Evolutionary conservation across 1,140 invertebrate species (phyloP), one percentile per base, ranked within the genome.

Genomic region (Drosophila kepulauana): DNA sequence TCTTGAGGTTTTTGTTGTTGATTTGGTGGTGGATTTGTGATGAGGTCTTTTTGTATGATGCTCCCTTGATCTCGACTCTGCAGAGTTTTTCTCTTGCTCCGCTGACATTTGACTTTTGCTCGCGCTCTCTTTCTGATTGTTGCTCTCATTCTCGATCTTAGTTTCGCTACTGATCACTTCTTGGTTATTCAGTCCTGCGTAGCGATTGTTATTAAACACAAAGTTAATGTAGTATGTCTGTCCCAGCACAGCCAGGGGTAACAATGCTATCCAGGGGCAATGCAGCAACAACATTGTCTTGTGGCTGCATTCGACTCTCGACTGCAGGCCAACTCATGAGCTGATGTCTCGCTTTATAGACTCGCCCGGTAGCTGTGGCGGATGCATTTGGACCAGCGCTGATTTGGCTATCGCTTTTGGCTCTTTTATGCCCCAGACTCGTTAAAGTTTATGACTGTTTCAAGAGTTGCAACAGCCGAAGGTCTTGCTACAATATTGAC

Each of bases 221-320:
- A 88, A 88, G 46, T 87, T 88, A 41, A 88, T 73, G 33, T 88
- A 88, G 49, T 88, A 88, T 0, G 80, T 81, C 54, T 88, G 84
- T 3, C 63, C 62, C 2, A 78, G 20, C 10, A 81, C 71, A 28
- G 75, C 16, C 67, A 59, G 41, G 0, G 84, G 77, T 33, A 82
- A 49, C 10, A 57, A 20, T 57, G 54, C 57, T 35, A 49, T 51
- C 78, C 78, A 82, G 6, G 79, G 41, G 46, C 67, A 75, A 20
- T 6, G 38, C n/a, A 54, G 30, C 54, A 80, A 46, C 84, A 80
- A 38, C 35, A 38, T 38, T 38, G 35, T 38, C 7, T 86, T 51
- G 20, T 57, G 30, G 16, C 33, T 28, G 15, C 13, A 25, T 30
- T 49, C n/a, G 35, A 3, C 7, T 13, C 48, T 1, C 5, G 41